Base-by-base conservation (phyloP, 2,888 invertebrate species). In the Idaea straminata region DNA sequence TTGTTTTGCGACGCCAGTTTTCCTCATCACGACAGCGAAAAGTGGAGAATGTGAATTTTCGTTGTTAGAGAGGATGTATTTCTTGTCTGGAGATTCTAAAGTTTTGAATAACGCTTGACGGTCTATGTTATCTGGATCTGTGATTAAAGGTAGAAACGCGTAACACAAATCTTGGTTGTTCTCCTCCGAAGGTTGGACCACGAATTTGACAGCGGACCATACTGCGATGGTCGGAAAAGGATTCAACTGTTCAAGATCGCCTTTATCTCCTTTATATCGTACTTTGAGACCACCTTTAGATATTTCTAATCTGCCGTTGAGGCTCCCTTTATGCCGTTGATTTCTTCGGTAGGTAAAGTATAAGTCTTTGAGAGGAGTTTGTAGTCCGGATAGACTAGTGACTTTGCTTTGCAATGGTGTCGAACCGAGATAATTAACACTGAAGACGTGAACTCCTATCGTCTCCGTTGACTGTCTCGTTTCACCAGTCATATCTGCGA, bases 181-280 rank as follows among this genome's bases (percentile, higher is more conserved):
- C 64, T 94, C 94, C 71, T 94, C 94, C 35, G 92, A 87, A 15
- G 94, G 90, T 70, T 96, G 95, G 25, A 96, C 94, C 6, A 96
- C 95, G 82, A 98, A 96, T 85, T 97, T 97, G 2, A 98, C 96
- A 0, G 98, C 97, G 16, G 98, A 98, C 98, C 98, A 98, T 2
- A 98, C 98, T 1, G 98, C 98, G 85, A 98, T 98, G 61, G 97
- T 96, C 25, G 97, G 96, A 80, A 98, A 98, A 2, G 97, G 96
- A 80, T 98, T 97, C 64, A 96, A 84, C 78, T 94, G 94, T 82
- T 95, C 95, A 64, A 94, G 80, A 73, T 95, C 95, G 36, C 94
- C 94, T 80, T 94, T 94, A 35, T 94, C 93, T 35, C 94, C 94
- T 83, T 94, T 94, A 75, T 95, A 94, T 81, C 95, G 94, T n/a